Base-by-base conservation (phyloP, 2,113 vertebrate genomes). In the Scomber japonicus region DNA sequence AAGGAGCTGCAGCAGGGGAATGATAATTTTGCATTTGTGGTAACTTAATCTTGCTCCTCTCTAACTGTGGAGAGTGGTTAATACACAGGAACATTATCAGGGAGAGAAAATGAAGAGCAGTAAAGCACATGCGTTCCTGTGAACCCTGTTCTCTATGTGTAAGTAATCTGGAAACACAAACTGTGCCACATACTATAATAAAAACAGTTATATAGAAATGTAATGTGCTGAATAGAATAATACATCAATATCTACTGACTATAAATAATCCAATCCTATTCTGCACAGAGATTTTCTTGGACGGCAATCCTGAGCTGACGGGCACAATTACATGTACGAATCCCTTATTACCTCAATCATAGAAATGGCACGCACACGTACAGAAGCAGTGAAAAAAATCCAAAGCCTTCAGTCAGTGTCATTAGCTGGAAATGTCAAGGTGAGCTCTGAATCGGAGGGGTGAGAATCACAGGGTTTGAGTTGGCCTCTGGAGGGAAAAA, bases 401-500 rank as follows among this genome's bases (percentile, higher is more conserved):
- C 46, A 31, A 30, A 71, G 55, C 71, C 48, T 24, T 87, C 55
- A 19, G 84, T 77, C 64, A 55, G 81, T 72, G 79, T 88, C 75
- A 84, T 91, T 92, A 91, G 78, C 78, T 64, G 55, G 66, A 91
- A 92, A 90, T 90, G 92, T 92, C 86, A 88, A 93, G 89, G 89
- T 92, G 83, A 81, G 71, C 81, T 57, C 50, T 1, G 15, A 60
- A 82, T 76, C 60, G 71, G 75, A 85, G 79, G 61, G 68, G 63
- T 60, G 70, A 87, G 19, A 65, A 64, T 68, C 56, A 60, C 54
- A 31, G 50, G 54, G 14, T 49, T 62, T 77, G 60, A 64, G 53
- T 24, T 53, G 59, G 74, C 54, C 85, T 80, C 80, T 76, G 69
- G 80, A 57, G 87, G n/a, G 24, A 27, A 27, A 46, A 80, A 31